A percentile compares a stretch with the other conserved stretches of the same genome.
phyloP scores from a whole-genome alignment of 2,113 vertebrate species.

The Dinomys branickii region DNA sequence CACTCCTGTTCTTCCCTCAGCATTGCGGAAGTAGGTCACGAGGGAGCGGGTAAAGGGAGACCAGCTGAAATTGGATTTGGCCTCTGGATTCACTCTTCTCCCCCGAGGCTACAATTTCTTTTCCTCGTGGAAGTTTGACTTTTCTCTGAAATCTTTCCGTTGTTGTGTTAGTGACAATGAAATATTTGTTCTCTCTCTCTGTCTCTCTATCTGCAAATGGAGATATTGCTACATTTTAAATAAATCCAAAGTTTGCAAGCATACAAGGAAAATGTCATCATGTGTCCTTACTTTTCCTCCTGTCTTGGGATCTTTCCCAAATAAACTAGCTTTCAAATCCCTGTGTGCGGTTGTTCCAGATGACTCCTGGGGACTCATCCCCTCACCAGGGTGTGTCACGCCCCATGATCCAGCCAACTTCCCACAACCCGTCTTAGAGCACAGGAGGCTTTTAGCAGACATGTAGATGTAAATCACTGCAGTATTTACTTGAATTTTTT shows the following conservation, averaged over 20 bases:
- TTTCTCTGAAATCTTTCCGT: neutral
- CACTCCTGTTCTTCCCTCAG: neutral
- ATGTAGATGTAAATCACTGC: neutral
- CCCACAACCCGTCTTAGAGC: no score
- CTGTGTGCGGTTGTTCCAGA: neutral
- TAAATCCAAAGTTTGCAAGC: slow-evolving; percentile 17
- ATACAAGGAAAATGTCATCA: neutral
- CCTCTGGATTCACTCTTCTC: neutral
- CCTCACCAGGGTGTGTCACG: neutral
- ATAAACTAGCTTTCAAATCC: neutral
- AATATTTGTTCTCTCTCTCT: neutral
- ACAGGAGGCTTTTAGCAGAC: neutral
- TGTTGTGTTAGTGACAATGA: neutral
- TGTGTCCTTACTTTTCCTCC: neutral
- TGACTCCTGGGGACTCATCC: no score
- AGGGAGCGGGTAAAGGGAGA: neutral
- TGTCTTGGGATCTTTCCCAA: neutral
- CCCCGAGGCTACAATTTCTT: neutral
- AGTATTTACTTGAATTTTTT: neutral
- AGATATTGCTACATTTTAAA: neutral
- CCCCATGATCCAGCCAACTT: no score
- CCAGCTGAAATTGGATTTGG: neutral
- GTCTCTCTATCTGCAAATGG: neutral
- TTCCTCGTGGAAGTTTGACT: neutral
- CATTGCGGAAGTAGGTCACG: neutral